A percentile compares a stretch with the other conserved stretches of the same genome.
phyloP scores from a whole-genome alignment of 2,797 vertebrate species.

The Catamblyrhynchus diadema region DNA sequence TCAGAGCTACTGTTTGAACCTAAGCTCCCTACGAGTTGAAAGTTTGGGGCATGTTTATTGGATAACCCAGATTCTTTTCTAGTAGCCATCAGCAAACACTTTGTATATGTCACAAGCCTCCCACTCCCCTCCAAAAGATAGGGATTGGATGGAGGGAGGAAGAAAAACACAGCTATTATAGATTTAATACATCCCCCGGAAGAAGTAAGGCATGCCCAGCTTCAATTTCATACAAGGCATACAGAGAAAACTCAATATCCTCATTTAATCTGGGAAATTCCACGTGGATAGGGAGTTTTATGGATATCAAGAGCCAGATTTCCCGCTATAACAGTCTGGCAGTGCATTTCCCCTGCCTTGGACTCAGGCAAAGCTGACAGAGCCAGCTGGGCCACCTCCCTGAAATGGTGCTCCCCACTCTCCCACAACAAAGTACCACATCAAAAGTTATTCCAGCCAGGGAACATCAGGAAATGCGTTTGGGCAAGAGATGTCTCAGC shows the following conservation, averaged over 20 bases:
- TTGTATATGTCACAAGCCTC: slow-evolving; percentile 46
- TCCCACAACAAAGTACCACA: slow-evolving; percentile 56
- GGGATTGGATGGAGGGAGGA: slow-evolving; percentile 2
- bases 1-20: slow-evolving; percentile 37
- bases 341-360: slow-evolving; percentile 24
- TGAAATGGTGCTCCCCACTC: slow-evolving; percentile 37
- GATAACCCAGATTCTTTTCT: slow-evolving; percentile 44
- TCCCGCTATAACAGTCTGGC: slow-evolving; percentile 23
- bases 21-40: neutral
- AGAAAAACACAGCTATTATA: neutral
- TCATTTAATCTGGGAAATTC: slow-evolving; percentile 59
- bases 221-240: neutral
- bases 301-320: slow-evolving; percentile 27
- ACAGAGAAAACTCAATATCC: slow-evolving; percentile 37
- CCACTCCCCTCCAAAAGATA: neutral
- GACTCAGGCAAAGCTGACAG: neutral
- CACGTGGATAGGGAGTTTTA: slow-evolving; percentile 45
- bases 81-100: slow-evolving; percentile 47
- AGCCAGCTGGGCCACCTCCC: slow-evolving; percentile 53
- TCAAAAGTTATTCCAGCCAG: slow-evolving; percentile 38
- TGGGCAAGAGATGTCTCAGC: slow-evolving; percentile 31
- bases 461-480: slow-evolving; percentile 48
- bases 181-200: slow-evolving; percentile 43
- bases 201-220: slow-evolving; percentile 6
- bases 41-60: slow-evolving; percentile 19